Evolutionary conservation across 2,888 invertebrate genomes (phyloP).

Genomic region (Elegia similella): DNA sequence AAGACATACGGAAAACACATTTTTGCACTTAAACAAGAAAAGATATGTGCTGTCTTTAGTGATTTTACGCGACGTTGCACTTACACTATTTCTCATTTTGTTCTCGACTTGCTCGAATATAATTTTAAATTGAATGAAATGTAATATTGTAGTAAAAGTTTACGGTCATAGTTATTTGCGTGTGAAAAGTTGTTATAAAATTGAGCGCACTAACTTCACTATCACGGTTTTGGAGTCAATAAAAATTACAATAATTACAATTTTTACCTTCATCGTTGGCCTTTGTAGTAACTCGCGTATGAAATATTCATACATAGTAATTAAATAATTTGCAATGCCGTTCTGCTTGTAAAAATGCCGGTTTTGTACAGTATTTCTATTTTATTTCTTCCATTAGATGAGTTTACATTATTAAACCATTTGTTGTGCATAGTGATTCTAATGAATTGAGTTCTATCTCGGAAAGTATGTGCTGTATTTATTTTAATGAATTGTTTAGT

Average conservation of each 20-base stretch:
- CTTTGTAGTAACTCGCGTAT: conserved; percentile 54
- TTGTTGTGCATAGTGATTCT: conserved; percentile 10
- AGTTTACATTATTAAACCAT: conserved; percentile 14
- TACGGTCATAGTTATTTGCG: neutral
- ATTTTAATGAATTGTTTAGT: neutral
- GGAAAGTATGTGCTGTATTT: neutral
- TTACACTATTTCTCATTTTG: conserved; percentile 8
- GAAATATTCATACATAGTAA: conserved; percentile 60
- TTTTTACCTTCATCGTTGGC: conserved; percentile 56
- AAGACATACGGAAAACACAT: neutral
- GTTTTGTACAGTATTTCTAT: conserved; percentile 21
- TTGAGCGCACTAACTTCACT: conserved; percentile 5
- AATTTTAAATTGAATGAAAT: neutral
- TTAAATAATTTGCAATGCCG: conserved; percentile 57
- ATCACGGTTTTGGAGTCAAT: conserved; percentile 20
- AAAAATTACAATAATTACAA: conserved; percentile 36
- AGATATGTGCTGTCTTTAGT: conserved; percentile 7
- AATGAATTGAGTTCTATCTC: conserved; percentile 2
- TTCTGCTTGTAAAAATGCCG: conserved; percentile 38
- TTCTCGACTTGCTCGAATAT: neutral
- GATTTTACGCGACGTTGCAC: conserved; percentile 10
- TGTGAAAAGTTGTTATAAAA: conserved; percentile 3
- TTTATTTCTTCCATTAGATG: conserved; percentile 26
- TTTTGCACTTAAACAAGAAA: conserved; percentile 13
- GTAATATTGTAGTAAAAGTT: neutral